A percentile compares a stretch with the other conserved stretches of the same genome.
phyloP scores from a whole-genome alignment of 2,888 invertebrate species.

The Mythimna loreyi region DNA sequence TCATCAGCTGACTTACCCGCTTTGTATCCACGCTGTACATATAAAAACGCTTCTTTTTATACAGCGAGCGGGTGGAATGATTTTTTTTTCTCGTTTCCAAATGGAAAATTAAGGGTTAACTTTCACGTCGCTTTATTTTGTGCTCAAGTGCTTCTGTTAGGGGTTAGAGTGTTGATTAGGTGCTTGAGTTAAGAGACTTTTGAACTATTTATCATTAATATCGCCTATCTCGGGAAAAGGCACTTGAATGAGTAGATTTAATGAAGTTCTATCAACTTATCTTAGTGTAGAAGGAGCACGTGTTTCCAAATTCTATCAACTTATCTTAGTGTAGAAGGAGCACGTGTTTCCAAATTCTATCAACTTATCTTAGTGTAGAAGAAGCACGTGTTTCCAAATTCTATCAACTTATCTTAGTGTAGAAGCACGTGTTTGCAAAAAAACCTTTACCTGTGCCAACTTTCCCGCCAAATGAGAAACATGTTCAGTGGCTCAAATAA shows the following conservation, averaged over 20 bases:
- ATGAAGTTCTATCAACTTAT: background rate
- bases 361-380: background rate
- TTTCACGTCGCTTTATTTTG: constrained; percentile 46
- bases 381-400: background rate
- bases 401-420: background rate
- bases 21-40: constrained; percentile 68
- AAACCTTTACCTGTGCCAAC: constrained; percentile 6
- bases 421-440: background rate
- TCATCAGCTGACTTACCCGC: constrained; percentile 76
- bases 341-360: background rate
- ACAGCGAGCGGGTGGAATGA: constrained; percentile 10
- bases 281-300: background rate
- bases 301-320: constrained; percentile 3
- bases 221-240: background rate
- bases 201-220: background rate
- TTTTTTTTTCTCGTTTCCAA: constrained; percentile 45
- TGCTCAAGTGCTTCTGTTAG: constrained; percentile 20
- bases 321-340: background rate
- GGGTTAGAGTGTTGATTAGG: constrained; percentile 35
- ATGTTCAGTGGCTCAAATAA: constrained; percentile 51
- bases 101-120: constrained; percentile 53
- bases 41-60: constrained; percentile 51
- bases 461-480: constrained; percentile 58
- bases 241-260: background rate
- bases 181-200: constrained; percentile 8